Conservation (phyloP, 1,140 invertebrate species). For the Macrotrachela quadricornifera region DNA sequence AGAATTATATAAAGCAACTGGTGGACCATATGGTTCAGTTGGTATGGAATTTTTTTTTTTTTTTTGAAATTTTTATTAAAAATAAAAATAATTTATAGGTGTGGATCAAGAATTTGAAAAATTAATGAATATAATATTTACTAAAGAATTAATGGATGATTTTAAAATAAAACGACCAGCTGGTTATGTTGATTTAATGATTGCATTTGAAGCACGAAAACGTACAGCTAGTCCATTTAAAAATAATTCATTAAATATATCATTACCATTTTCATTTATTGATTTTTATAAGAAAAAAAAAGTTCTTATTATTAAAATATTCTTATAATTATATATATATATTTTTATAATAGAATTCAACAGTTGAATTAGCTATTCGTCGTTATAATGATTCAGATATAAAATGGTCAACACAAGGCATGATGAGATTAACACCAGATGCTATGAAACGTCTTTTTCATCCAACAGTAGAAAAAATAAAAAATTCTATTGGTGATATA, state of each 20-base stretch:
- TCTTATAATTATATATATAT: neutral
- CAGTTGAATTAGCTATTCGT: slow-evolving; percentile 30
- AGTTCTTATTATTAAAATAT: neutral
- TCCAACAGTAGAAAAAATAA: slow-evolving; percentile 34
- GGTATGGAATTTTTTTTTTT: too few relatives aligned
- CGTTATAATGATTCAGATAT: slow-evolving; percentile 28
- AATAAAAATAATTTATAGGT: slow-evolving; percentile 12
- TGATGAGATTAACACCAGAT: slow-evolving; percentile 35
- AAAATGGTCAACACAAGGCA: slow-evolving; percentile 38
- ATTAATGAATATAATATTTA: slow-evolving; percentile 35
- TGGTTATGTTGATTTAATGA: slow-evolving; percentile 39
- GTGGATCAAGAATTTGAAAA: slow-evolving; percentile 39
- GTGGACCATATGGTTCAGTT: slow-evolving; percentile 37
- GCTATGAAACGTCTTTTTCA: slow-evolving; percentile 36
- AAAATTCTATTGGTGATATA: slow-evolving; percentile 33
- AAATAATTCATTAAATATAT: slow-evolving; percentile 35
- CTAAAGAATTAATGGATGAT: slow-evolving; percentile 34
- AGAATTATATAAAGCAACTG: slow-evolving; percentile 40
- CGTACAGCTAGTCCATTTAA: slow-evolving; percentile 34
- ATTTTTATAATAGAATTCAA: slow-evolving; percentile 13
- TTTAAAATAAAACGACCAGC: slow-evolving; percentile 36
- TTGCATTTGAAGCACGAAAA: slow-evolving; percentile 40
- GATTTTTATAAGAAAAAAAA: slow-evolving; percentile 30
- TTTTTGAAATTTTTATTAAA: too few relatives aligned
- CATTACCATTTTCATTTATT: slow-evolving; percentile 41